Evolutionary conservation across 2,888 invertebrate genomes (phyloP), one percentile per base, ranked within the genome.

Genomic region (Noctua comes): DNA sequence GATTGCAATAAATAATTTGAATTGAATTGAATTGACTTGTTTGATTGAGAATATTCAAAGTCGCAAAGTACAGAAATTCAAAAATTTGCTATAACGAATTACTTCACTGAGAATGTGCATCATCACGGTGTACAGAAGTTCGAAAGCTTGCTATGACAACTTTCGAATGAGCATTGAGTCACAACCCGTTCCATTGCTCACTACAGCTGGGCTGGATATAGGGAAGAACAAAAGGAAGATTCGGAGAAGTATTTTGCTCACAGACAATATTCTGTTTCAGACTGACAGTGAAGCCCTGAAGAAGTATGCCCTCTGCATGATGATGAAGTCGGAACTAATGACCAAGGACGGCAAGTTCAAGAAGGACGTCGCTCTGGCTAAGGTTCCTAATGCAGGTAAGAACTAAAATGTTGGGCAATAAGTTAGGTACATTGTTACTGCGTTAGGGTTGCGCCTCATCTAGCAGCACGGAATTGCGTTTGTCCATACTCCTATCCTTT

Each of bases 271-370:
- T 40, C 10, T 24, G 4, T 70, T 78, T n/a, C 88, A 96, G 96
- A 93, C 94, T 40, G 97, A 97, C 16, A 96, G 94, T 82, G 97
- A 97, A 13, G 88, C 93, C 0, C 86, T 97, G 84, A 96, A 97
- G 94, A 96, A 96, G 87, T 97, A 97, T 82, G 93, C 94, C 0
- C 93, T 96, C 24, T 97, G 97, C 91, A 96, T 97, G 96, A 87
- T 97, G 91, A 92, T 93, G 84, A 97, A 97, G 77, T 96, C 97
- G 0, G 97, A 97, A 83, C 91, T 97, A 92, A 97, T 97, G 97
- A 96, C 96, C 27, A 97, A 97, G 90, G 97, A 97, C 11, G 97
- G 97, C 54, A 96, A 96, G 80, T 97, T 97, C 92, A 97, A 96
- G 95, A 97, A 97, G 90, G 97, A 97, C 66, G 94, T 97, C 2